A percentile compares a stretch with the other conserved stretches of the same genome.
Evolutionary conservation across 35 echinoderm and acorn worm species (phyloP).

Genomic region (Ptychodera flava): DNA sequence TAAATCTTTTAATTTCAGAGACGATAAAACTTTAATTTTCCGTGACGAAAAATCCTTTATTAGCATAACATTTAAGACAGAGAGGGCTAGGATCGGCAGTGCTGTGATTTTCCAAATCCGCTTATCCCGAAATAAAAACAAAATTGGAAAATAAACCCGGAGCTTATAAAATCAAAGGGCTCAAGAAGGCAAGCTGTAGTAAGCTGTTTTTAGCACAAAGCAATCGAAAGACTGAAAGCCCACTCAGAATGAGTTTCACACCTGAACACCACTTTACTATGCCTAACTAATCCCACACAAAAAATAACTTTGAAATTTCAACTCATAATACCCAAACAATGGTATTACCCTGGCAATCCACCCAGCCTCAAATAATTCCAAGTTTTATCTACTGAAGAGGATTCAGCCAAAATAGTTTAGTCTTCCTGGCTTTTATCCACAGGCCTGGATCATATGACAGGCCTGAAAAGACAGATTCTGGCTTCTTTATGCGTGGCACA

Average conservation of each 20-base stretch:
- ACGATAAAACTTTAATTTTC: not conserved
- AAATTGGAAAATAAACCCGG: not conserved
- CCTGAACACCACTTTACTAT: not conserved
- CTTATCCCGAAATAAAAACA: constrained; percentile 1
- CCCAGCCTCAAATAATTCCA: not conserved
- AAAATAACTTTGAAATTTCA: not conserved
- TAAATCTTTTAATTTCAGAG: not conserved
- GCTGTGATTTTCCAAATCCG: not conserved
- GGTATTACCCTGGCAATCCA: not conserved
- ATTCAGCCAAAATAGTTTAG: not conserved
- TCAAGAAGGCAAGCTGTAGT: not conserved
- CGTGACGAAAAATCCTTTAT: not conserved
- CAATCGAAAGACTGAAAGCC: not conserved
- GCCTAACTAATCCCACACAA: not conserved
- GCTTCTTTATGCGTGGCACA: too few relatives aligned
- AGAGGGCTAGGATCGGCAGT: not conserved
- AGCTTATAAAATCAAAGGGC: not conserved
- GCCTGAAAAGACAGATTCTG: not conserved
- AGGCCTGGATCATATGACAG: not conserved
- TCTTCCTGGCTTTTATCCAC: not conserved
- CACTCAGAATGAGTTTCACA: not conserved
- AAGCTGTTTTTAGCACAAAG: not conserved
- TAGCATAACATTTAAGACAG: not conserved
- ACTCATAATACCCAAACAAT: not conserved
- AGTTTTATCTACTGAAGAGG: not conserved